phyloP scores from a whole-genome alignment of 1,140 invertebrate species.

The Drosophila micromelanica region DNA sequence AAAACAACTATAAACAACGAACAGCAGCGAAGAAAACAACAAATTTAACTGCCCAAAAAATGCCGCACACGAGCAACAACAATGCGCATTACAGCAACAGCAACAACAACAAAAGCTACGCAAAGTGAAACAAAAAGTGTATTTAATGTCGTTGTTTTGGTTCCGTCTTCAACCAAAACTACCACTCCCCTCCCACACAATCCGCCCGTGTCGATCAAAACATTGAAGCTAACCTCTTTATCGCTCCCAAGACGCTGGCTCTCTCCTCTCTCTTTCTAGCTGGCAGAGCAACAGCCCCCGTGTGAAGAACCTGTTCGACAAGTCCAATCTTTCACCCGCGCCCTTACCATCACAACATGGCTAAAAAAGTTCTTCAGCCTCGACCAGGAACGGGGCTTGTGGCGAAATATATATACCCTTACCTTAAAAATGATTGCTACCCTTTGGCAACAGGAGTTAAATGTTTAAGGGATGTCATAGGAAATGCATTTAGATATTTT shows the following conservation, averaged over 20 bases:
- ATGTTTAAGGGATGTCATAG: no score
- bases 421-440: no score
- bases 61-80: conserved; percentile 34
- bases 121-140: conserved; percentile 66
- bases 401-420: conserved; percentile 9
- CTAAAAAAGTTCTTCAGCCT: conserved; percentile 19
- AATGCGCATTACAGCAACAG: conserved; percentile 44
- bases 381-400: background rate
- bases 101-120: conserved; percentile 22
- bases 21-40: conserved; percentile 33
- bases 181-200: background rate
- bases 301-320: conserved; percentile 43
- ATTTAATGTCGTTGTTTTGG: conserved; percentile 44
- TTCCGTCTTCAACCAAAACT: conserved; percentile 15
- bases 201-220: background rate
- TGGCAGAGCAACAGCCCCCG: conserved; percentile 7
- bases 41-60: conserved; percentile 39
- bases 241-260: background rate
- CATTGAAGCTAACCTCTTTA: background rate
- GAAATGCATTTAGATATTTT: no score
- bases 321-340: conserved; percentile 27
- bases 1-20: conserved; percentile 22
- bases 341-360: background rate
- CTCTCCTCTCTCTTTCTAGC: background rate
- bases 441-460: no score